Percentiles rank a stretch among this genome's conserved stretches.
These are phyloP conservation scores for Parazoanthus darwini DNA, from an alignment of 92 coral and sea anemone species.

Conservation along the genomic window DNA sequence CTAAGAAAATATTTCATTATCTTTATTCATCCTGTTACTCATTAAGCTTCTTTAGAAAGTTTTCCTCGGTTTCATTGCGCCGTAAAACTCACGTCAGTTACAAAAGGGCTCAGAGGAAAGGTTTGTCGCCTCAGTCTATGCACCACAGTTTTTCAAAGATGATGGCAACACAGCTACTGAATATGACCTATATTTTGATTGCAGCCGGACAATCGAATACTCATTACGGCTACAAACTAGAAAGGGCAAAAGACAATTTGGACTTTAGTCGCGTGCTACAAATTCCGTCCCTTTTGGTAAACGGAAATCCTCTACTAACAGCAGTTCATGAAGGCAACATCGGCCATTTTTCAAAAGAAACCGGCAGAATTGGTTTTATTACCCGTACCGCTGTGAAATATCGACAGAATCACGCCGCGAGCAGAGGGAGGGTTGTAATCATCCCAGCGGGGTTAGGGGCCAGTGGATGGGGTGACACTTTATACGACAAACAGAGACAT, in stretches of 20 bases:
- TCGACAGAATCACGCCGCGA: too few species aligned
- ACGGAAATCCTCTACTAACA: background rate
- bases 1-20: too few species aligned
- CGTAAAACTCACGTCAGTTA: too few species aligned
- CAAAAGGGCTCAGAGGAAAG: too few species aligned
- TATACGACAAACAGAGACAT: too few species aligned
- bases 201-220: slow-evolving; percentile 12
- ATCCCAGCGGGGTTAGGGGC: too few species aligned
- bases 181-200: background rate
- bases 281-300: background rate
- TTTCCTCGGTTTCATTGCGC: too few species aligned
- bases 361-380: background rate
- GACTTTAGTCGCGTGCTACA: slow-evolving; percentile 4
- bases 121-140: too few species aligned
- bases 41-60: too few species aligned
- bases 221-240: slow-evolving; percentile 12
- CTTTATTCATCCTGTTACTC: too few species aligned
- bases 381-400: background rate
- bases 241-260: background rate
- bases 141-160: background rate
- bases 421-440: too few species aligned
- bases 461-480: too few species aligned
- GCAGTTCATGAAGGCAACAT: slow-evolving; percentile 4
- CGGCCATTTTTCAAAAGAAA: background rate
- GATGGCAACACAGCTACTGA: background rate